Evolutionary conservation across 1,140 invertebrate species (phyloP), one percentile per base, ranked within the genome.

Genomic region (Macrobrachium rosenbergii): DNA sequence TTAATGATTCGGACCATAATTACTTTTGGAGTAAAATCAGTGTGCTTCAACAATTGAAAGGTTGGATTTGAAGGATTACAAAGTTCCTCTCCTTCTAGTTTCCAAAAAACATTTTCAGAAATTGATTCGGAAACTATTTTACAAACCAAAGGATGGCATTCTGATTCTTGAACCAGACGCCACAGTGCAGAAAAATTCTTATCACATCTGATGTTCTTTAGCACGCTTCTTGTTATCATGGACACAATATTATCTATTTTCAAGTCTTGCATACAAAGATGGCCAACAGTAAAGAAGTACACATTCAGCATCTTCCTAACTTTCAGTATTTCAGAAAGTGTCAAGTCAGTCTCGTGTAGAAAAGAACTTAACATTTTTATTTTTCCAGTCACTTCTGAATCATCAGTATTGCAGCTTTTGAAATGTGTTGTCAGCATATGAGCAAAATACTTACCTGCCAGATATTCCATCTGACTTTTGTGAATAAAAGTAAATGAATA

Each of bases 401-500:
- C 59, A 73, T 81, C 14, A 16, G 52, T 12, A 5, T 17, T 12
- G 23, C 8, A 16, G 11, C 19, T 11, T 11, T 37, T 6, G 2
- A 28, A 72, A 3, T 10, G n/a, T 28, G 17, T 23, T 17, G 12
- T 84, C 62, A 87, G 7, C 17, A 43, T n/a, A 10, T 52, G 17
- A 60, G 23, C 16, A 21, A 87, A 7, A 45, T 87, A 79, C 3
- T 73, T 10, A 1, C 77, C 77, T 0, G 84, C 84, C 14, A 87
- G 17, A 45, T 87, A 87, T 37, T 87, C 84, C 84, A 87, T 87
- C 64, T 87, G 84, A 69, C 84, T 87, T 59, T 87, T 87, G 28
- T 87, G 84, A 37, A 87, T 67, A 62, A 87, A 87, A 8, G 75
- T 37, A 28, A 87, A 87, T 16, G n/a, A 19, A 23, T 87, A 62